phyloP scores from a whole-genome alignment of 2,888 invertebrate genomes.

The Taenaris catops region DNA sequence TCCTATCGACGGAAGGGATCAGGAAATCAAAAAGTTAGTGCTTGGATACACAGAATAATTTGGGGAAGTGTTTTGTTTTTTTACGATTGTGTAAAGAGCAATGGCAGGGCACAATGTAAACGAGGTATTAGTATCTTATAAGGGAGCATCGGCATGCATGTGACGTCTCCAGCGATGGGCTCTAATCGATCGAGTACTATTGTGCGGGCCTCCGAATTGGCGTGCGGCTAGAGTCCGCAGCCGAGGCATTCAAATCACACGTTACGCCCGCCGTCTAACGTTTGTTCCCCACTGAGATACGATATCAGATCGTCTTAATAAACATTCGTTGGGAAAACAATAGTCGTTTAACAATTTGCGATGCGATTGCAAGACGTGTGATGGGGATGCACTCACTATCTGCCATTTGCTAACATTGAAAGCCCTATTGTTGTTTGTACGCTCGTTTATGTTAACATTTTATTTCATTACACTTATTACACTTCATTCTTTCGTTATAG shows the following conservation, averaged over 20 bases:
- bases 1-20: too few species aligned
- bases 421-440: constrained; percentile 39
- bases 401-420: constrained; percentile 44
- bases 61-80: too few species aligned
- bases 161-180: constrained; percentile 28
- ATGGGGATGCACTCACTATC: constrained; percentile 39
- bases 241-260: constrained; percentile 57
- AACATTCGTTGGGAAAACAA: constrained; percentile 72
- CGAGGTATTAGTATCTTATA: constrained; percentile 48
- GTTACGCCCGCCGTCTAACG: constrained; percentile 59
- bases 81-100: too few species aligned
- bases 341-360: constrained; percentile 57
- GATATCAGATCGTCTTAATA: constrained; percentile 77
- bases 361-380: constrained; percentile 45
- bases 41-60: too few species aligned
- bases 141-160: constrained; percentile 26
- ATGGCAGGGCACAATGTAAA: too few species aligned
- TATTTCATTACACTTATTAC: too few species aligned
- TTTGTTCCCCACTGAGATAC: constrained; percentile 62
- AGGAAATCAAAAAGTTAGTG: too few species aligned
- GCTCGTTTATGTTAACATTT: not conserved
- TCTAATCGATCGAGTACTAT: constrained; percentile 68
- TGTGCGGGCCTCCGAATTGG: constrained; percentile 43
- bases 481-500: too few species aligned
- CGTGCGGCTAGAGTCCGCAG: constrained; percentile 32